These are phyloP conservation scores for Erpobdella octoculata DNA, from an alignment of 2,888 invertebrate genomes.

Conservation along the genomic window DNA sequence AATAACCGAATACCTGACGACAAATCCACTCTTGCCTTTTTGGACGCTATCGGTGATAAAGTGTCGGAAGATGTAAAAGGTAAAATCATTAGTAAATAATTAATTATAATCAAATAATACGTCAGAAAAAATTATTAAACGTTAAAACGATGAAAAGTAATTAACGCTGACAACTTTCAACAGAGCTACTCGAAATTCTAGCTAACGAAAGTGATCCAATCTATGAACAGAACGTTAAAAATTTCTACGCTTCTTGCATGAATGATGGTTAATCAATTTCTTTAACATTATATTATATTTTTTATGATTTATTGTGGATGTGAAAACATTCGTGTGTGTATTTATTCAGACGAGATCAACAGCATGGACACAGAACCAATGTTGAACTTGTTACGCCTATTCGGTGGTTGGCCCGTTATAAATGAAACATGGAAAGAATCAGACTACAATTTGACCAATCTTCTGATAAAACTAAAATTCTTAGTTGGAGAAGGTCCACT, in stretches of 20 bases:
- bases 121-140: too few species aligned
- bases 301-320: too few species aligned
- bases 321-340: too few species aligned
- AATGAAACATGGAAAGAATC: slow-evolving; percentile 57
- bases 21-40: slow-evolving; percentile 72
- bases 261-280: slow-evolving; percentile 8
- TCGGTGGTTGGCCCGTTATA: slow-evolving; percentile 79
- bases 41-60: slow-evolving; percentile 75
- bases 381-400: too few species aligned
- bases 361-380: too few species aligned
- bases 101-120: too few species aligned
- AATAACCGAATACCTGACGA: slow-evolving; percentile 75
- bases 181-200: slow-evolving; percentile 1
- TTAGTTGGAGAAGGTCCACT: slow-evolving; percentile 77
- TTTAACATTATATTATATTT: too few species aligned
- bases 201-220: neutral
- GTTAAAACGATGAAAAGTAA: too few species aligned
- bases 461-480: slow-evolving; percentile 62
- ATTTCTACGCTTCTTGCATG: neutral
- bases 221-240: neutral
- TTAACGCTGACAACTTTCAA: too few species aligned
- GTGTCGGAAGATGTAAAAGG: slow-evolving; percentile 49
- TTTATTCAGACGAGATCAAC: too few species aligned
- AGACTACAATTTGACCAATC: slow-evolving; percentile 51
- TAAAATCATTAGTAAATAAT: too few species aligned